These are phyloP conservation scores for Harmothoe impar DNA, from an alignment of 2,888 invertebrate genomes.

Conservation along the genomic window DNA sequence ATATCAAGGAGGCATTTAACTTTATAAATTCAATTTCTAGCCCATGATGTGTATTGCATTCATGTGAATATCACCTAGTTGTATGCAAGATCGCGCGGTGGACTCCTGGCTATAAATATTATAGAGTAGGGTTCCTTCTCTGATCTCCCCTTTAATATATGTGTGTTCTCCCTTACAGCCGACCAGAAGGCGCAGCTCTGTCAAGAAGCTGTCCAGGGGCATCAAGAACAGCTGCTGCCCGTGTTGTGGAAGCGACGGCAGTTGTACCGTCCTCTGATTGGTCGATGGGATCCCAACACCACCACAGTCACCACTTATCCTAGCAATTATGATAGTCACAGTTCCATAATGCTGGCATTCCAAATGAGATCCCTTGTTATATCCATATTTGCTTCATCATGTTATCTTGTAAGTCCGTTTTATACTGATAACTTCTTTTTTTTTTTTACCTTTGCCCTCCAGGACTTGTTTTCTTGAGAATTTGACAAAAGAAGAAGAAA, in stretches of 20 bases:
- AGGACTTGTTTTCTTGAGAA: too few species aligned
- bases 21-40: neutral
- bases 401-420: neutral
- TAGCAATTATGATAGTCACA: neutral
- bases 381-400: neutral
- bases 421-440: neutral
- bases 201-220: constrained; percentile 54
- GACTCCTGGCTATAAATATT: too few species aligned
- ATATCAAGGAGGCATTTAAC: too few species aligned
- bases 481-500: too few species aligned
- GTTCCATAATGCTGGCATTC: constrained; percentile 6
- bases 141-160: too few species aligned
- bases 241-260: constrained; percentile 44
- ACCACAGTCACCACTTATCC: constrained; percentile 22
- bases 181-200: constrained; percentile 56
- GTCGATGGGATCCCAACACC: neutral
- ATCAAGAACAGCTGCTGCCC: constrained; percentile 59
- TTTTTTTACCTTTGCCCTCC: neutral
- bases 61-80: too few species aligned
- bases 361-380: neutral
- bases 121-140: too few species aligned
- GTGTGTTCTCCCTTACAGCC: constrained; percentile 17
- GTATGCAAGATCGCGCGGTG: too few species aligned
- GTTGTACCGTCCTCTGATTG: constrained; percentile 59
- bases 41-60: neutral